These are phyloP conservation scores for Leptodirus hochenwartii DNA, from an alignment of 2,888 invertebrate genomes.

Conservation along the genomic window DNA sequence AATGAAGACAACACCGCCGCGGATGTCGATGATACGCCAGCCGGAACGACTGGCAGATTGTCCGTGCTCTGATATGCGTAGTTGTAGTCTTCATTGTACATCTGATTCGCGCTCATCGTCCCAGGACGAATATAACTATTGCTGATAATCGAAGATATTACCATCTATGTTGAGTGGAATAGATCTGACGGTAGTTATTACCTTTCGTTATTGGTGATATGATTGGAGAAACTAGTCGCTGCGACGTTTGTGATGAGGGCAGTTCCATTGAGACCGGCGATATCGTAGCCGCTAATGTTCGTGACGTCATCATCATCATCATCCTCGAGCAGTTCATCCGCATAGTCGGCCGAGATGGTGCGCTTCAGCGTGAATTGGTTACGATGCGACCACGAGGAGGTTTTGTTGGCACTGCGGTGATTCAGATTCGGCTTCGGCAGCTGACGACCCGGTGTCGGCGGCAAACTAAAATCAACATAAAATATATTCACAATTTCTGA, in stretches of 20 bases:
- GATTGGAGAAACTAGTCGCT: too few relatives aligned
- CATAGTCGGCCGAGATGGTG: constrained; percentile 26
- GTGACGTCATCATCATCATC: too few relatives aligned
- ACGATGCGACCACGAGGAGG: constrained; percentile 19
- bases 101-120: constrained; percentile 24
- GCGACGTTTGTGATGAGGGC: constrained; percentile 11
- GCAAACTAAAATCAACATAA: too few relatives aligned
- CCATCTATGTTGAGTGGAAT: constrained; percentile 17
- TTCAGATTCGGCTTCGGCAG: constrained; percentile 28
- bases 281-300: too few relatives aligned
- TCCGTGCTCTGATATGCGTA: constrained; percentile 52
- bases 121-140: constrained; percentile 24
- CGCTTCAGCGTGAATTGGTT: constrained; percentile 23
- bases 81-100: constrained; percentile 50
- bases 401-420: constrained; percentile 24
- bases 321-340: too few relatives aligned
- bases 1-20: too few relatives aligned
- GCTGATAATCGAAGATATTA: too few relatives aligned
- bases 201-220: too few relatives aligned
- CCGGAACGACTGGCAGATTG: constrained; percentile 30
- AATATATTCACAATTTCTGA: too few relatives aligned
- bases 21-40: too few relatives aligned
- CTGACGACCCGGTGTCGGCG: constrained; percentile 35
- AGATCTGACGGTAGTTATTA: too few relatives aligned
- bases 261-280: too few relatives aligned